Base-by-base conservation (phyloP, 1,140 invertebrate genomes). In the Temnothorax curvispinosus region DNA sequence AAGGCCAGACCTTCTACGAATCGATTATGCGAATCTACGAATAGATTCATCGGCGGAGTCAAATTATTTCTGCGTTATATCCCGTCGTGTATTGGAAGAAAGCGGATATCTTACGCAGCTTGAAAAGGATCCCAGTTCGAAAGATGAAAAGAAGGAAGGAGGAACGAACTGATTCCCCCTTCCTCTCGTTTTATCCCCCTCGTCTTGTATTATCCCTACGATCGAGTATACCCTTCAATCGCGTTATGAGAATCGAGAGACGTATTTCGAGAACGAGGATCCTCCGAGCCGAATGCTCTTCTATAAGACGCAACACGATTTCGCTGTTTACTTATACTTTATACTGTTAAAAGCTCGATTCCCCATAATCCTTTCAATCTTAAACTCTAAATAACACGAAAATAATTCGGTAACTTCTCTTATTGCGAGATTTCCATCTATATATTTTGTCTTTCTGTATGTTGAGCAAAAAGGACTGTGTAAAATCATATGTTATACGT, bases 1-100 rank as follows among this genome's bases (percentile, higher is more conserved):
- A 27, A 35, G 56, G 15, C 13, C 52, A 60, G 38, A 76, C 4
- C n/a, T 21, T 15, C 13, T 6, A 11, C 50, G 38, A 11, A 81
- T 81, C 78, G 64, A 81, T 81, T 81, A 71, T 71, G 32, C 76
- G 27, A 27, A 27, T 27, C 27, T 27, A 27, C 27, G 27, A 27
- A 71, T 44, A 69, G 35, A 71, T 81, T 81, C 64, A 80, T 54
- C 60, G 41, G n/a, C 44, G n/a, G 21, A 67, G 35, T 44, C 65
- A 52, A 81, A 81, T 81, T 58, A 81, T 81, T 71, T 71, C 78
- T 56, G 50, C 78, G 41, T 81, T 81, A 81, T 56, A 71, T 44
- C 15, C 52, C 78, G 50, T 13, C 13, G 13, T 81, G 64, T 81
- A 71, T 71, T 13, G 78, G 52, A 71, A 44, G 50, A 71, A 81